Evolutionary conservation across 2,113 vertebrate species (phyloP).

Genomic region (Hylia prasina): DNA sequence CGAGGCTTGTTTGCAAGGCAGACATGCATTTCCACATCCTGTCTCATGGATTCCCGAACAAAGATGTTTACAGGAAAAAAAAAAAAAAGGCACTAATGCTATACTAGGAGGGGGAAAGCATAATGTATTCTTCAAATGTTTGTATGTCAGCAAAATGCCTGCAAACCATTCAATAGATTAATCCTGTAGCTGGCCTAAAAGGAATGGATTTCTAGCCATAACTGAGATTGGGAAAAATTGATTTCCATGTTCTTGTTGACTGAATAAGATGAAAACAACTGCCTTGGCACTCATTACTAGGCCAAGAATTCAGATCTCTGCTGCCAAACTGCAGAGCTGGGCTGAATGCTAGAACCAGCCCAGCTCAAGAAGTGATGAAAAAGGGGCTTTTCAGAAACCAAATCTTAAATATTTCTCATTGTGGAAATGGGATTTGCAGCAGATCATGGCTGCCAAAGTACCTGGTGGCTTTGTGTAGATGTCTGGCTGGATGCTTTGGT

Average conservation of each 20-base stretch:
- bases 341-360: not conserved
- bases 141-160: conserved; percentile 79
- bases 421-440: not conserved
- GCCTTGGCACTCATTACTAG: conserved; percentile 55
- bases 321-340: not conserved
- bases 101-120: conserved; percentile 39
- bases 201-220: conserved; percentile 80
- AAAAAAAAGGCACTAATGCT: conserved; percentile 39
- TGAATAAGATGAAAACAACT: conserved; percentile 76
- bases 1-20: conserved; percentile 1
- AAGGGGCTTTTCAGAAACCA: not conserved
- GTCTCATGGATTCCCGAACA: conserved; percentile 55
- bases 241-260: conserved; percentile 80
- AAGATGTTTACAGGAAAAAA: conserved; percentile 66
- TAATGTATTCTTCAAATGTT: conserved; percentile 83
- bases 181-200: conserved; percentile 78
- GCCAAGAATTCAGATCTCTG: conserved; percentile 50
- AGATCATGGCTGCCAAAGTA: not conserved
- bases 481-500: not conserved
- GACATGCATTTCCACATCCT: conserved; percentile 45
- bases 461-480: not conserved
- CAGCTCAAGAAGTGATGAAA: not conserved
- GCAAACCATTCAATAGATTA: conserved; percentile 80
- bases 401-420: not conserved
- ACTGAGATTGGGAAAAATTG: conserved; percentile 81